Conservation (phyloP, 1,140 invertebrate species). For the Anoplolepis gracilipes region DNA sequence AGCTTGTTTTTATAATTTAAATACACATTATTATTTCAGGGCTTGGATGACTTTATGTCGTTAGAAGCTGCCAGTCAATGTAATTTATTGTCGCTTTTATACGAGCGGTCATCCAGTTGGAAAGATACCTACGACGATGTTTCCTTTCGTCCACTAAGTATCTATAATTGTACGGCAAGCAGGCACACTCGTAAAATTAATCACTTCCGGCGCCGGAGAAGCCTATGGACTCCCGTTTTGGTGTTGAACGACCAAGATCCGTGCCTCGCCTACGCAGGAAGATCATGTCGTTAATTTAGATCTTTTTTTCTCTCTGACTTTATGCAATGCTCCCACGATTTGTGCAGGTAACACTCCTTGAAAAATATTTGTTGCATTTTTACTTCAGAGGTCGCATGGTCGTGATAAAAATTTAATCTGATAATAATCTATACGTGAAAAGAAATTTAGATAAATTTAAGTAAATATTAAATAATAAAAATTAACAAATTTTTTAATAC, state of each 20-base stretch:
- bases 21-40: background rate
- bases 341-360: slow-evolving; percentile 30
- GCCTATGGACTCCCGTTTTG: slow-evolving; percentile 56
- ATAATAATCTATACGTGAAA: background rate
- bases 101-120: slow-evolving; percentile 8
- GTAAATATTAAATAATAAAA: background rate
- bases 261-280: slow-evolving; percentile 55
- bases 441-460: background rate
- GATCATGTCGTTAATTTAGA: slow-evolving; percentile 26
- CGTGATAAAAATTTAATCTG: background rate
- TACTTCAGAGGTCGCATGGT: slow-evolving; percentile 62
- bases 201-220: slow-evolving; percentile 31
- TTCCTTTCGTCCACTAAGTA: slow-evolving; percentile 33
- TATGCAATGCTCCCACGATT: slow-evolving; percentile 67
- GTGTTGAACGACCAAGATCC: slow-evolving; percentile 26
- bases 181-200: slow-evolving; percentile 54
- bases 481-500: background rate
- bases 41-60: slow-evolving; percentile 11
- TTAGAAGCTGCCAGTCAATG: background rate
- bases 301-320: slow-evolving; percentile 40
- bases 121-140: slow-evolving; percentile 29
- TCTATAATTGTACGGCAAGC: slow-evolving; percentile 62
- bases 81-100: slow-evolving; percentile 58
- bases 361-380: slow-evolving; percentile 69
- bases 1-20: background rate